Percentiles rank a stretch among this genome's conserved stretches.
Conservation (phyloP, 2,888 invertebrate genomes). For the Drosophila acutilabella region DNA sequence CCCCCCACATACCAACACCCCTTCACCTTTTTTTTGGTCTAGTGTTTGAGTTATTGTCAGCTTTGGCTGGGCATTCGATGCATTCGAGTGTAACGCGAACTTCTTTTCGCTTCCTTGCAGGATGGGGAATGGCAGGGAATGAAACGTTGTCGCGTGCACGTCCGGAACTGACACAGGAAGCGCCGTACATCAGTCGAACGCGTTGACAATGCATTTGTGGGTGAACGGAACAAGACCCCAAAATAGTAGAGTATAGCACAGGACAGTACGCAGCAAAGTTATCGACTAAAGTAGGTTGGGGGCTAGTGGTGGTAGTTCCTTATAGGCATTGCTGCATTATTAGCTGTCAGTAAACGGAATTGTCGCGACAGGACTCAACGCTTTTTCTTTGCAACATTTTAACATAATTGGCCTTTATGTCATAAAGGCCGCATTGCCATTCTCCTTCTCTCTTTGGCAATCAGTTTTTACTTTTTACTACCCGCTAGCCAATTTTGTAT, state of each 20-base stretch:
- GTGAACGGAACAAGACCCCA: conserved; percentile 28
- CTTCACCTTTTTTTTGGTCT: conserved; percentile 6
- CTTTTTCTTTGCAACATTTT: conserved; percentile 73
- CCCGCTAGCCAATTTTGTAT: conserved; percentile 80
- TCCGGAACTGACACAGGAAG: conserved; percentile 82
- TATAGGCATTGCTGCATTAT: conserved; percentile 73
- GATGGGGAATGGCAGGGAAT: conserved; percentile 30
- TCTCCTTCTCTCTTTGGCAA: conserved; percentile 44
- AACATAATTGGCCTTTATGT: conserved; percentile 81
- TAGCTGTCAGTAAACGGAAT: conserved; percentile 80
- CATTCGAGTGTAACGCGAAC: conserved; percentile 82
- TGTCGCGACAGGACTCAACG: conserved; percentile 70
- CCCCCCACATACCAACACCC: conserved; percentile 7
- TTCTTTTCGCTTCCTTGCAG: conserved; percentile 44
- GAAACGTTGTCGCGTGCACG: conserved; percentile 80
- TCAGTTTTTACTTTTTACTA: conserved; percentile 72
- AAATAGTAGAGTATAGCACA: conserved; percentile 18
- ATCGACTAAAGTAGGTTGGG: neutral
- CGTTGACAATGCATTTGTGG: conserved; percentile 75
- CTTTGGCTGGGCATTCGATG: conserved; percentile 72
- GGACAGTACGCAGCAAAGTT: conserved; percentile 55
- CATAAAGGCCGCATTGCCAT: conserved; percentile 56
- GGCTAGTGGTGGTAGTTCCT: conserved; percentile 4
- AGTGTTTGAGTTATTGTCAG: conserved; percentile 79
- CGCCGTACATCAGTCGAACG: conserved; percentile 80